Evolutionary conservation across 1,140 invertebrate genomes (phyloP), one percentile per base, ranked within the genome.

Genomic region (Zelostemma sp.): DNA sequence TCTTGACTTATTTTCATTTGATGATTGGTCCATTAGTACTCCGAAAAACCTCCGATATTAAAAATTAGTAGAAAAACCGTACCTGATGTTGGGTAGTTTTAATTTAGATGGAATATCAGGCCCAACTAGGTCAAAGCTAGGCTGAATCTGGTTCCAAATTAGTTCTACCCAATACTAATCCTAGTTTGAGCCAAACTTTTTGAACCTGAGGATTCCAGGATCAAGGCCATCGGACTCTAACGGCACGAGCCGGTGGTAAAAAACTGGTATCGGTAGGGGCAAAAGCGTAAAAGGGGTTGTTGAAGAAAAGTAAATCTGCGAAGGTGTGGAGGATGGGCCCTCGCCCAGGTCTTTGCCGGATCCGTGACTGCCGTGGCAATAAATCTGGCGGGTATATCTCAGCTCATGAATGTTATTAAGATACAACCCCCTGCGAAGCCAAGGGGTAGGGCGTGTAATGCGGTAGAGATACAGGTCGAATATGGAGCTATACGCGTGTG

Each of bases 321-420:
- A 17, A 53, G 54, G 33, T 49, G 47, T 46, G 46, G 57, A 54
- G 60, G 57, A 56, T 67, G 65, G 63, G 65, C 25, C 62, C 59
- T 63, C 61, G 41, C 31, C 41, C 56, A 59, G 78, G 79, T 79
- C 73, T 80, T 80, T 61, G 79, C 65, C 66, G 80, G 72, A 82
- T 84, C 76, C 77, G 71, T 74, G 74, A 78, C 76, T 81, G 79
- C 79, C 66, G 71, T 62, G 73, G 82, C 76, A 84, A 84, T 84
- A 84, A 84, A 84, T 84, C 80, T 84, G 73, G 73, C 77, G 80
- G 78, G 83, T 85, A 85, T 84, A 83, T 85, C 84, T 85, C 80
- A 85, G 83, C 84, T 85, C 84, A 85, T 85, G 84, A 85, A 85
- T 85, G 84, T 85, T 85, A 85, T 85, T 85, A 85, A 85, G 84